These are phyloP conservation scores for Conus ventricosus DNA, from an alignment of 1,140 invertebrate genomes.

Conservation along the genomic window DNA sequence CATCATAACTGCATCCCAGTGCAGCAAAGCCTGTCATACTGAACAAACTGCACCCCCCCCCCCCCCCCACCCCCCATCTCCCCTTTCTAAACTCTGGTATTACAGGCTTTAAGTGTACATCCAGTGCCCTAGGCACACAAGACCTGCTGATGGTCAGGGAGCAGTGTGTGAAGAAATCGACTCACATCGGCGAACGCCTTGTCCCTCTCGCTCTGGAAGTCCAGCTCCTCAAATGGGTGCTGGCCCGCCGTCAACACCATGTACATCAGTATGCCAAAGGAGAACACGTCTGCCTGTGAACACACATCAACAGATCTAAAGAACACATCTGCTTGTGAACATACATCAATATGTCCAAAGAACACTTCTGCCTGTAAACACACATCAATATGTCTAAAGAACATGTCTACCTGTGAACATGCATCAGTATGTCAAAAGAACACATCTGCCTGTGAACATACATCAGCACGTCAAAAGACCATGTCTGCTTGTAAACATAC, in stretches of 20 bases:
- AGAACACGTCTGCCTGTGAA: constrained; percentile 70
- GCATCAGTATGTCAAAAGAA: not conserved
- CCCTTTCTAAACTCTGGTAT: too few relatives aligned
- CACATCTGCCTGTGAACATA: constrained; percentile 36
- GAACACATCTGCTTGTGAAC: not conserved
- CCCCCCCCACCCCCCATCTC: too few relatives aligned
- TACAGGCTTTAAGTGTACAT: too few relatives aligned
- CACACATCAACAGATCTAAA: not conserved
- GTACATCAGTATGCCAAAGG: constrained; percentile 69
- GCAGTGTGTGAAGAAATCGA: not conserved
- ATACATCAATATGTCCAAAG: not conserved
- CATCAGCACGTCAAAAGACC: not conserved
- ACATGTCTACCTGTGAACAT: not conserved
- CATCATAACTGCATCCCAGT: too few relatives aligned
- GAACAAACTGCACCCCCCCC: too few relatives aligned
- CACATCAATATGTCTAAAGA: not conserved
- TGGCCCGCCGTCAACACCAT: constrained; percentile 62
- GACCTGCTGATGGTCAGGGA: too few relatives aligned
- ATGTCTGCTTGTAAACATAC: not conserved
- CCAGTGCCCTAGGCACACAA: too few relatives aligned
- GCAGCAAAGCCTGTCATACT: too few relatives aligned
- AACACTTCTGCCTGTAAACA: not conserved
- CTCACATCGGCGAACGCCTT: constrained; percentile 65
- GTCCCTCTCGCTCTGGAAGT: constrained; percentile 67
- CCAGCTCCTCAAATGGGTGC: constrained; percentile 68